Base-by-base conservation (phyloP, 1,140 invertebrate species). In the Caenorhabditis latens region DNA sequence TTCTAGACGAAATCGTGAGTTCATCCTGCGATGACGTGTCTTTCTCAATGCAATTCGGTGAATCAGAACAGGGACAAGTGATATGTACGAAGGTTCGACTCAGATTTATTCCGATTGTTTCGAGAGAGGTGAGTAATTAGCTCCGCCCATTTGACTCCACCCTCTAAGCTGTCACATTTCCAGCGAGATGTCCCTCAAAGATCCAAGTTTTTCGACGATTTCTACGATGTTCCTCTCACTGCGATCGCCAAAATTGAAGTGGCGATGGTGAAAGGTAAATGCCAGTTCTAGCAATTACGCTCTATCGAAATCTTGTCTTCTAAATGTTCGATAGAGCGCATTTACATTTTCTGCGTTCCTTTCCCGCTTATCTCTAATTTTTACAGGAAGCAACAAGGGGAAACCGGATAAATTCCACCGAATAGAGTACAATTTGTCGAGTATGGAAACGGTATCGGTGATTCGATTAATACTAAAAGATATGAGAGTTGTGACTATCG, bases 21-120 rank as follows among this genome's bases (percentile, higher is more conserved):
- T 46, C 43, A 11, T 86, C 86, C 2, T 86, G 86, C 48, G 82
- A 84, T 48, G 86, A 86, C 57, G 75, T 83, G n/a, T 71, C 75
- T 13, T 86, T 86, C 48, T 42, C 50, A 4, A 57, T 86, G 48
- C 86, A 86, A 53, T 86, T 86, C 79, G 65, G 57, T 13, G 82
- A 83, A 32, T 55, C 86, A 8, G 65, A 79, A n/a, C 58, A 53
- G 16, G 86, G 86, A 55, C 19, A 84, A 32, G 71, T 86, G n/a
- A 67, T 75, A 50, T 86, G 86, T 48, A 86, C 86, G 6, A 86
- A 83, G 46, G 67, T 84, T 43, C n/a, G 86, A 48, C 55, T 86
- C 21, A 43, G 67, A 32, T 86, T 86, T 50, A 24, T 53, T 48
- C 84, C 84, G 14, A 53, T 79, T 24, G 53, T 85, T 48, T 24